Evolutionary conservation across 2,888 invertebrate genomes (phyloP).

Genomic region (Achlya flavicornis): DNA sequence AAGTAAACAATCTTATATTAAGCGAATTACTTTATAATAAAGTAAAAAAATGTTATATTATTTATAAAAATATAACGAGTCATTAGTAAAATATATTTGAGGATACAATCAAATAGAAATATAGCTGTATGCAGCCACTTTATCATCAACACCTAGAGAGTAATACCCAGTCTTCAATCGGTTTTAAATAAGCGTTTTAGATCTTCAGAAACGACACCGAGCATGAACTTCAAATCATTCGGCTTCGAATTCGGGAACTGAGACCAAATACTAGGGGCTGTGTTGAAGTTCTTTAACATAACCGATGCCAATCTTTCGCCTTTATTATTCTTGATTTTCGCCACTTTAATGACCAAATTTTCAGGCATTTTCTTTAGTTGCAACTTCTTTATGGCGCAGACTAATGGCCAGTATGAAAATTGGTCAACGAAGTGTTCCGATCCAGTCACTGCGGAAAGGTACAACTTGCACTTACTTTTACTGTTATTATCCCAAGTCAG

Average conservation of each 20-base stretch:
- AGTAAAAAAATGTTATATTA: too few relatives aligned
- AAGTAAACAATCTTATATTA: neutral
- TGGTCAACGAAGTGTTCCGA: conserved; percentile 56
- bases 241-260: conserved; percentile 38
- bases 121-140: neutral
- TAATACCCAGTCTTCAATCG: neutral
- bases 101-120: neutral
- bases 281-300: conserved; percentile 36
- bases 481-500: conserved; percentile 50
- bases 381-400: conserved; percentile 56
- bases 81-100: neutral
- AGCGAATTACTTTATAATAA: too few relatives aligned
- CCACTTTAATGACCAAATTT: conserved; percentile 51
- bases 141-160: neutral
- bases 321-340: conserved; percentile 51
- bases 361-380: conserved; percentile 53
- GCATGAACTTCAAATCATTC: conserved; percentile 30
- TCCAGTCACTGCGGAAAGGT: conserved; percentile 55
- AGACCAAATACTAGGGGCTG: conserved; percentile 42
- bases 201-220: conserved; percentile 20
- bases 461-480: conserved; percentile 43
- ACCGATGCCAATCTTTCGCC: conserved; percentile 44
- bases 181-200: conserved; percentile 20
- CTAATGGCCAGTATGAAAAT: conserved; percentile 53
- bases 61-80: neutral